Base-by-base conservation (phyloP, 1,140 invertebrate genomes). In the Drosophila sp. region DNA sequence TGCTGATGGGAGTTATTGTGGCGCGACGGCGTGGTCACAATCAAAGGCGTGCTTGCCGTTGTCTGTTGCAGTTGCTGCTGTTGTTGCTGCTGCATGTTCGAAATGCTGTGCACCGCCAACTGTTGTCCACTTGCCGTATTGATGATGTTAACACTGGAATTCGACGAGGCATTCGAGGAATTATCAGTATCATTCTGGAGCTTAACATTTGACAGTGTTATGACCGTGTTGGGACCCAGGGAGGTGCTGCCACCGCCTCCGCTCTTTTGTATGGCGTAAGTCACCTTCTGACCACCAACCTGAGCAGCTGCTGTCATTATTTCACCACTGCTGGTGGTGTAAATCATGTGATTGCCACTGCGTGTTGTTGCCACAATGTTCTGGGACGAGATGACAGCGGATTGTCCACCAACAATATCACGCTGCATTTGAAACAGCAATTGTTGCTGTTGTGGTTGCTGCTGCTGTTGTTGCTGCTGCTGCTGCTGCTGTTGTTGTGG, bases 71-170 rank as follows among this genome's bases (percentile, higher is more conserved):
- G 70, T 64, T 78, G 76, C n/a, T 77, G 69, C 48, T 64, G 46
- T n/a, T 50, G 58, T 21, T 83, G 80, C 43, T 80, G 80, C 27
- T 90, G 86, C 46, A 90, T 62, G 0, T 78, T 78, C 0, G 75
- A 81, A 50, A 91, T 91, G 76, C 79, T 91, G 50, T 91, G 90
- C 73, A 91, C 89, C 2, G 90, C 82, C 56, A 91, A 51, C 73
- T 91, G 90, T 46, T 91, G 90, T 11, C 89, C 89, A 72, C 86
- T 89, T 9, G 86, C 69, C 5, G 89, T 91, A 34, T 91, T 91
- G 21, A 91, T 89, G 14, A 91, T 90, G 32, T 91, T 91, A 0
- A 91, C 90, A 58, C 89, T 86, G 0, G 76, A 78, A 0, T 67
- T 61, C 1, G 72, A 27, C 32, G 62, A 59, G 7, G 41, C 32